Evolutionary conservation across 2,113 vertebrate genomes (phyloP), one percentile per base, ranked within the genome.

Genomic region (Labrus mixtus): DNA sequence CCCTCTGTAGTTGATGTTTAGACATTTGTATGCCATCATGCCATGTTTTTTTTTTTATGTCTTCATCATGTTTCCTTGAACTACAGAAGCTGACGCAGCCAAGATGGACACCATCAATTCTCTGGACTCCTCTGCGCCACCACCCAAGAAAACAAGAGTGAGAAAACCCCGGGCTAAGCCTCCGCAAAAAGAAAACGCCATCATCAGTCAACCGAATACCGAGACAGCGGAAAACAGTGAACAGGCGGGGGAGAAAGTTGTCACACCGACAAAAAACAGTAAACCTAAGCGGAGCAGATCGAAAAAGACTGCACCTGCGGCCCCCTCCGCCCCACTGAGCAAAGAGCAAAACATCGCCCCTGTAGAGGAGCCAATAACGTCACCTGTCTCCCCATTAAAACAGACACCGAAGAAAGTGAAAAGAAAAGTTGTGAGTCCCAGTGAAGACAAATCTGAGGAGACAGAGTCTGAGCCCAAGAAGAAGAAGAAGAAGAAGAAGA

Each of bases 21-120:
- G 25, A 1, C 17, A 15, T 0, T 33, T 75, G 76, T 70, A 2
- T 48, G 46, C 46, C 46, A 48, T 15, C 17, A 17, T 48, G 46
- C 19, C 13, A 6, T 64, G 50, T 78, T 33, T 69, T 78, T 39
- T 78, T 39, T 60, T 62, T 61, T 51, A 45, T 46, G 43, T 79
- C 36, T 79, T 73, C 48, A 20, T 60, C 22, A 2, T 71, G 71
- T 78, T 59, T 65, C 60, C 45, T 64, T 50, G 62, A 45, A 78
- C 20, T 48, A 57, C 90, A 95, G 94, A 93, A 16, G 68, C 60
- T 1, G 91, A 93, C 65, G 3, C 87, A 8, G 80, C 51, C 66
- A 95, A 93, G 78, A 92, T 93, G 79, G 90, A 93, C 25, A 67
- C 51, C 76, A 70, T 94, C 51, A 71, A 90, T 23, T 78, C 89